Base-by-base conservation (phyloP, 1,140 invertebrate species). In the Lithobius niger region DNA sequence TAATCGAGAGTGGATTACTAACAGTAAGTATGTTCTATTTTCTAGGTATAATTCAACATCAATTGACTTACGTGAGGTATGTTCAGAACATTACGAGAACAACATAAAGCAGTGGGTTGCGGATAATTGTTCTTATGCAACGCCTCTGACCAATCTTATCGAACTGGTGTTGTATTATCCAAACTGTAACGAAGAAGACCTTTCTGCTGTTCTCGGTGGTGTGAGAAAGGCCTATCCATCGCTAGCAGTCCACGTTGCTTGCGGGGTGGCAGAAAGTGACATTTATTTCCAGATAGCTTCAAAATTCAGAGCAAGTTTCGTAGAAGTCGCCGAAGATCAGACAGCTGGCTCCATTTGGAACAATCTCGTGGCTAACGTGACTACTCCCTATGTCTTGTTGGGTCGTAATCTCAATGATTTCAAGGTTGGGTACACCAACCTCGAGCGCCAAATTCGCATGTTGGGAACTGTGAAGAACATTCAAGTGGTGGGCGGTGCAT, bases 381-480 rank as follows among this genome's bases (percentile, higher is more conserved):
- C 40, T 21, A 70, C 67, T 1, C 59, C 64, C 13, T 70, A 67
- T 57, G 59, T 64, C n/a, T 52, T 70, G 0, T 50, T 70, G 21
- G 66, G 57, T 4, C 55, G 53, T 6, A 44, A 57, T 51, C 63
- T 68, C n/a, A 59, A 61, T 27, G 27, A 36, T 53, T 43, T 43
- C 16, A 40, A 49, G 15, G 59, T 63, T n/a, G n/a, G n/a, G 31
- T 54, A 62, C 3, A 27, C 62, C 27, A 27, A 18, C 10, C 25
- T 70, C n/a, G 64, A 67, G 47, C 56, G 68, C 36, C 59, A 66
- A 15, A 50, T 70, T 16, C 50, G 61, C n/a, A 63, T 63, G 52
- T 57, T 68, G 1, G 59, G 55, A 15, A 13, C 56, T 21, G 48
- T 50, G 0, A 25, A 60, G 13, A 21, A 57, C 24, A 64, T 63